A percentile compares a stretch with the other conserved stretches of the same genome.
phyloP scores from a whole-genome alignment of 1,140 invertebrate genomes.

The Heliconius eleuchia region DNA sequence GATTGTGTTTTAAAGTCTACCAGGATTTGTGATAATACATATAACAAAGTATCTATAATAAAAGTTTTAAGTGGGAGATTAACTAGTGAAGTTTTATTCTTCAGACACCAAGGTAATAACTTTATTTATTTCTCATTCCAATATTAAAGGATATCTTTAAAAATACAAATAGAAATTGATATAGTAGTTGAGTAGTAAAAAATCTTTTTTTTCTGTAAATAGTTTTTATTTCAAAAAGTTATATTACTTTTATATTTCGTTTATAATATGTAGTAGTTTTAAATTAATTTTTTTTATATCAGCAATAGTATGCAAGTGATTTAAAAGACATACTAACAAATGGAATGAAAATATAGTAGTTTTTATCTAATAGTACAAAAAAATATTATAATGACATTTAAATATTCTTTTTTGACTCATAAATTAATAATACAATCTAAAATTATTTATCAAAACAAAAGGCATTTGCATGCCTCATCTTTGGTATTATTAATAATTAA shows the following conservation, averaged over 20 bases:
- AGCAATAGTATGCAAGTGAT: too few species aligned
- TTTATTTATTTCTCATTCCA: slow-evolving; percentile 27
- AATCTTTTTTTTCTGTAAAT: not conserved
- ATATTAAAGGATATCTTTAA: not conserved
- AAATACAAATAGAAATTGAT: not conserved
- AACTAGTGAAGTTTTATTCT: slow-evolving; percentile 80
- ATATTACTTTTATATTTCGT: not conserved
- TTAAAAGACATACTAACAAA: too few species aligned
- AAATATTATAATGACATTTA: too few species aligned
- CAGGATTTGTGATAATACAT: slow-evolving; percentile 83
- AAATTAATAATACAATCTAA: too few species aligned
- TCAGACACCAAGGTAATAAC: slow-evolving; percentile 67
- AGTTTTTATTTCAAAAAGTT: not conserved
- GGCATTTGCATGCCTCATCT: too few species aligned
- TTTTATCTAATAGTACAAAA: too few species aligned
- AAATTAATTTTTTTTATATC: too few species aligned
- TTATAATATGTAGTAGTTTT: too few species aligned
- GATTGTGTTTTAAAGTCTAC: slow-evolving; percentile 83
- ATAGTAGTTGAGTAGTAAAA: not conserved
- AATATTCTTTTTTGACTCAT: too few species aligned
- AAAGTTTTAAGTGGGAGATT: slow-evolving; percentile 83
- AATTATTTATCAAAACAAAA: too few species aligned
- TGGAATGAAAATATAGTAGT: too few species aligned
- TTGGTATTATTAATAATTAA: too few species aligned
- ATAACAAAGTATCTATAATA: slow-evolving; percentile 83